These are phyloP conservation scores for Chondrosia reniformis DNA, from an alignment of 37 sponge, comb jelly and placozoan species.

Conservation along the genomic window DNA sequence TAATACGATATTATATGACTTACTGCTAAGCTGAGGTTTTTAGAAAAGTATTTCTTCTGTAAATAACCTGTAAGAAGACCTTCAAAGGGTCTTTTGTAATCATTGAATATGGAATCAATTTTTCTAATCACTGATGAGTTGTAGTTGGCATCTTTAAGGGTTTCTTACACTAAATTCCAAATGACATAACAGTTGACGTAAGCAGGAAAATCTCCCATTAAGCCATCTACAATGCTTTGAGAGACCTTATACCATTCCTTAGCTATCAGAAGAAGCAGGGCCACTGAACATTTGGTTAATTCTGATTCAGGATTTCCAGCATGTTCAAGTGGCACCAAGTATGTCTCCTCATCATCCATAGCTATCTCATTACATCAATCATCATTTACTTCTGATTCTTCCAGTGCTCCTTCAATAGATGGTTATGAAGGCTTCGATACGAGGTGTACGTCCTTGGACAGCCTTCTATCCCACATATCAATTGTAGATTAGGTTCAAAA, in stretches of 20 bases:
- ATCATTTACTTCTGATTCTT: background rate
- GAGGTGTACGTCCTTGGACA: background rate
- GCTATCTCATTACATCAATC: background rate
- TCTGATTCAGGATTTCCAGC: background rate
- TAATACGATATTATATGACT: too few relatives aligned
- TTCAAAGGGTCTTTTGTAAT: background rate
- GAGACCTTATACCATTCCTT: background rate
- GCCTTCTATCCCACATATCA: background rate
- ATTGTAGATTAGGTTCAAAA: background rate
- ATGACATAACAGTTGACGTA: too few relatives aligned
- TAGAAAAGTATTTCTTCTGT: constrained; percentile 1
- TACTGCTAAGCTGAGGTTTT: background rate
- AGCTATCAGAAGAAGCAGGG: background rate
- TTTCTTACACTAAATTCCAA: background rate
- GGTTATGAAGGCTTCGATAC: background rate
- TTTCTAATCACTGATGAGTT: background rate
- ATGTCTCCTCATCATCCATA: background rate
- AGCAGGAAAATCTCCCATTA: background rate
- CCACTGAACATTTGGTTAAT: background rate
- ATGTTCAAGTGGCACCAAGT: background rate
- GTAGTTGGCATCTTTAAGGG: background rate
- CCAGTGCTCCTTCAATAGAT: background rate
- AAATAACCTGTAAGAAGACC: background rate
- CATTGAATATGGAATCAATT: background rate
- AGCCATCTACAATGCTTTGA: background rate